These are phyloP conservation scores for Nyctibius grandis DNA, from an alignment of 2,797 vertebrate genomes.

Conservation along the genomic window DNA sequence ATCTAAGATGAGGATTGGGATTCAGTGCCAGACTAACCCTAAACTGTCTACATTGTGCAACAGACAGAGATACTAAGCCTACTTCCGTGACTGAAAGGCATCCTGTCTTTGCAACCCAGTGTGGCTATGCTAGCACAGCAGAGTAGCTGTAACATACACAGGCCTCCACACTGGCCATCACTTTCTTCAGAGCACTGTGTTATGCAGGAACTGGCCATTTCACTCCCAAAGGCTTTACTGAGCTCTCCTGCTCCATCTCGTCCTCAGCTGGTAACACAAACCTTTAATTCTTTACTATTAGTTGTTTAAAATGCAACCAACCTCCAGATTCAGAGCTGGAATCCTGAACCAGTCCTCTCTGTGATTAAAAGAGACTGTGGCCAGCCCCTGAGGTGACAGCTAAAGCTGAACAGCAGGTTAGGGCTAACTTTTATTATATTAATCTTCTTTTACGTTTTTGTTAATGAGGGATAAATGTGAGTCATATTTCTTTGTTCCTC, in stretches of 20 bases:
- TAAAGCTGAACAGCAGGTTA: constrained; percentile 23
- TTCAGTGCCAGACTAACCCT: not conserved
- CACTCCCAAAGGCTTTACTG: not conserved
- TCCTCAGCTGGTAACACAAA: not conserved
- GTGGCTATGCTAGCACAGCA: fast-evolving
- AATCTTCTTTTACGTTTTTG: constrained; percentile 50
- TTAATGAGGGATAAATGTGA: constrained; percentile 48
- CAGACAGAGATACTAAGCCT: not conserved
- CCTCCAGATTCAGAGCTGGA: not conserved
- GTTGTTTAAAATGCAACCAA: not conserved
- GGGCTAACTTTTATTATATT: constrained; percentile 29
- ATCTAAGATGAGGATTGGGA: not conserved
- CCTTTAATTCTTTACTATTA: not conserved
- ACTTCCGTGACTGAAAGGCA: not conserved
- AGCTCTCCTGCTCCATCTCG: not conserved
- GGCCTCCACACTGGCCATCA: not conserved
- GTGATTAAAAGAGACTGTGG: not conserved
- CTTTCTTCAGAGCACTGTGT: not conserved
- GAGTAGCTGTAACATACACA: not conserved
- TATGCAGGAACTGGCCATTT: not conserved
- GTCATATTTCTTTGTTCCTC: constrained; percentile 22
- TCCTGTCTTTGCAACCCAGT: not conserved
- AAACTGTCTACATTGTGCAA: not conserved
- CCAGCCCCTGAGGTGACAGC: not conserved
- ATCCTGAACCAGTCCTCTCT: not conserved